These are phyloP conservation scores for Ophion ventricosus DNA, from an alignment of 2,888 invertebrate species.

Conservation along the genomic window DNA sequence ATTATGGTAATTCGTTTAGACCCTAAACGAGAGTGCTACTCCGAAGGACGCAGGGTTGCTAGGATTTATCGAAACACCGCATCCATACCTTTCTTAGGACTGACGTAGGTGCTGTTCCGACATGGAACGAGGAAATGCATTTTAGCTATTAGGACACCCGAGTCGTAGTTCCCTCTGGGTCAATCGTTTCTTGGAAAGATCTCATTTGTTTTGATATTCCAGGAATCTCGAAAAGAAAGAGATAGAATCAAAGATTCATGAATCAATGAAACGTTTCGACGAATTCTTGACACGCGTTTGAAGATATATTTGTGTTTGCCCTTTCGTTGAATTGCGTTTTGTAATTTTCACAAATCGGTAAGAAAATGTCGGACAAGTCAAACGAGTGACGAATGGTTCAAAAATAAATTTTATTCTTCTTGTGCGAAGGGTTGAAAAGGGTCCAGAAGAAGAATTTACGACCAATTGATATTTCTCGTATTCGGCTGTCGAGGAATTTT, in stretches of 20 bases:
- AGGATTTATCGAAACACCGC: slow-evolving; percentile 14
- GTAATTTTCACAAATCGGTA: background rate
- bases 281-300: slow-evolving; percentile 26
- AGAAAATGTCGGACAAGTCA: background rate
- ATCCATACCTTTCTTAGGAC: slow-evolving; percentile 1
- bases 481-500: too few species aligned
- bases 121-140: slow-evolving; percentile 3
- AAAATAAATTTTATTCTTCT: slow-evolving; percentile 9
- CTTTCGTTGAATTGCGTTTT: slow-evolving; percentile 20
- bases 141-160: background rate
- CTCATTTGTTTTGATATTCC: slow-evolving; percentile 28
- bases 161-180: slow-evolving; percentile 10
- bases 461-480: too few species aligned
- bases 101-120: background rate
- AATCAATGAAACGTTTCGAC: slow-evolving; percentile 36
- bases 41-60: slow-evolving; percentile 45
- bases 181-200: slow-evolving; percentile 51
- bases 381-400: background rate
- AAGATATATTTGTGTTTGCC: slow-evolving; percentile 1
- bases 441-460: too few species aligned
- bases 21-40: background rate
- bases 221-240: slow-evolving; percentile 1
- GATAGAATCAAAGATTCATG: slow-evolving; percentile 1
- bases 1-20: background rate
- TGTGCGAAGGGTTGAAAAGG: background rate